These are phyloP conservation scores for Typhlichthys subterraneus DNA, from an alignment of 2,797 vertebrate genomes.

Conservation along the genomic window DNA sequence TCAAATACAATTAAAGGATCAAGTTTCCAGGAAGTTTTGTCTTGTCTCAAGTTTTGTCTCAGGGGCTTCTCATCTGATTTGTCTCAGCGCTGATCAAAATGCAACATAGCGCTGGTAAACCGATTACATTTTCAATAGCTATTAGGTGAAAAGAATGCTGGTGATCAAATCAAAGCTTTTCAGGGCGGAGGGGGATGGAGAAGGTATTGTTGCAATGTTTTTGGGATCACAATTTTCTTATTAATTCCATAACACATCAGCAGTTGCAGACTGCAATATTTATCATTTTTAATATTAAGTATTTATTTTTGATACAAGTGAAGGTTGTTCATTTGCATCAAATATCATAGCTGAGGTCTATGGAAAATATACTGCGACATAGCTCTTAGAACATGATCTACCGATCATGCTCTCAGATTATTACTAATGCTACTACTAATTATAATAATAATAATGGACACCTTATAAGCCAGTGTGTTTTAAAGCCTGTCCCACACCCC, in stretches of 20 bases:
- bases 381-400: no score
- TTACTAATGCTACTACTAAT: no score
- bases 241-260: constrained; percentile 31
- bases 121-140: constrained; percentile 7
- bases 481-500: not conserved
- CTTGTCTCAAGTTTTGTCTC: constrained; percentile 71
- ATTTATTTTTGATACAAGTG: not conserved
- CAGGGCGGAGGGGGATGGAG: no score
- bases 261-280: not conserved
- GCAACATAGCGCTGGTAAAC: not conserved
- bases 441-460: no score
- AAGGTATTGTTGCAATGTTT: constrained; percentile 1
- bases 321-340: not conserved
- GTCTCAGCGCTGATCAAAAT: constrained; percentile 11
- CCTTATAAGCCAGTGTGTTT: not conserved
- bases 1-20: constrained; percentile 67
- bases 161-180: not conserved
- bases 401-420: no score
- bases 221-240: constrained; percentile 1
- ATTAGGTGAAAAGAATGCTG: not conserved
- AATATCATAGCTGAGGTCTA: not conserved
- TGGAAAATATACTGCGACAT: no score
- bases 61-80: constrained; percentile 15
- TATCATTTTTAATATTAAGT: not conserved
- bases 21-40: constrained; percentile 74